Conservation (phyloP, 2,888 invertebrate species). For the Erpobdella octoculata region DNA sequence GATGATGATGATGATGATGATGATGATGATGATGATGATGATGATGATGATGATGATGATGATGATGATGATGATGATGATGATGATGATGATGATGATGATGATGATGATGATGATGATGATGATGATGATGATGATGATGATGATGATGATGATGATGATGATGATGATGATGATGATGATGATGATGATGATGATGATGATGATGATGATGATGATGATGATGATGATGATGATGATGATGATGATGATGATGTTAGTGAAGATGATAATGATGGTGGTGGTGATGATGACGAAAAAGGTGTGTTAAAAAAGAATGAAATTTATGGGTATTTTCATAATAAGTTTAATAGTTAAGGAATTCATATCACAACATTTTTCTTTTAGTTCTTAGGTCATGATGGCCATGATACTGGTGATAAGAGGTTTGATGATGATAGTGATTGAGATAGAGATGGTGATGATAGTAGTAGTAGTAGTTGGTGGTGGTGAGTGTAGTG, state of each 20-base stretch:
- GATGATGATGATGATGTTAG: neutral
- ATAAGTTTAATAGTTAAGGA: too few species aligned
- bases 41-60: neutral
- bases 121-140: neutral
- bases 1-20: slow-evolving; percentile 24
- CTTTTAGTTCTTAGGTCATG: too few species aligned
- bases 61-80: slow-evolving; percentile 8
- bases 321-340: too few species aligned
- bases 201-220: neutral
- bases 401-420: too few species aligned
- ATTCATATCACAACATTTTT: too few species aligned
- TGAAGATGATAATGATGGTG: neutral
- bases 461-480: too few species aligned
- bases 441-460: too few species aligned
- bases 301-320: too few species aligned
- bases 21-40: slow-evolving; percentile 20
- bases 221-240: neutral
- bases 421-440: too few species aligned
- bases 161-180: neutral
- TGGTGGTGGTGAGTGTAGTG: too few species aligned
- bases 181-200: neutral
- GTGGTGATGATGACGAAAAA: neutral
- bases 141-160: slow-evolving; percentile 22
- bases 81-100: slow-evolving; percentile 20
- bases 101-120: slow-evolving; percentile 13